Evolutionary conservation across 2,797 vertebrate genomes (phyloP).

Genomic region (Phylloscopus collybita): DNA sequence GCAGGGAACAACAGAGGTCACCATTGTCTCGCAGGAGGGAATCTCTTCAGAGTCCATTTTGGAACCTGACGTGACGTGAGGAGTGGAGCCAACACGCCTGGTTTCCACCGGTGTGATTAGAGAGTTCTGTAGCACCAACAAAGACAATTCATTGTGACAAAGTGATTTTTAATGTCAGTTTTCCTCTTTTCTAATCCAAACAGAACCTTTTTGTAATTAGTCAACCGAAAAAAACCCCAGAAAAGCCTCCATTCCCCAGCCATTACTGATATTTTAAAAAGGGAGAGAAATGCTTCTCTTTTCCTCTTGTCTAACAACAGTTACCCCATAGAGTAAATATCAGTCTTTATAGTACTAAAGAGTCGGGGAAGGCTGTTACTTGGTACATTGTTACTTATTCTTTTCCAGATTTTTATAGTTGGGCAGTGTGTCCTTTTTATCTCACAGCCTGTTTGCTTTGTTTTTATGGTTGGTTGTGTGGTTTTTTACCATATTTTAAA

Average conservation of each 20-base stretch:
- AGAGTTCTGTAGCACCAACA: not conserved
- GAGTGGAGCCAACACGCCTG: not conserved
- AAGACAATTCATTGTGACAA: not conserved
- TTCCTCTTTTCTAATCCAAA: not conserved
- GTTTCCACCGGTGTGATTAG: not conserved
- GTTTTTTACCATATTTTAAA: not conserved
- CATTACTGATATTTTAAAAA: not conserved
- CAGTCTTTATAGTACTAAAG: not conserved
- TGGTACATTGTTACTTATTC: not conserved
- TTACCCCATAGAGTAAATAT: not conserved
- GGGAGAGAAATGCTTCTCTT: not conserved
- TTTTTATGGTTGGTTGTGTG: not conserved
- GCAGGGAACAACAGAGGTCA: slow-evolving; percentile 52
- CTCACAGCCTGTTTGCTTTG: not conserved
- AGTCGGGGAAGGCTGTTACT: not conserved
- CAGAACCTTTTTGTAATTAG: not conserved
- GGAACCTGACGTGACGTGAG: accelerated
- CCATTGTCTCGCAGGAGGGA: not conserved
- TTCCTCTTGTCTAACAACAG: not conserved
- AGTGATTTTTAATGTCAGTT: not conserved
- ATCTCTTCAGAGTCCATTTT: not conserved
- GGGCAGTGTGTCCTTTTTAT: not conserved
- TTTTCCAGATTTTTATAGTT: not conserved
- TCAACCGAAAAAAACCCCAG: not conserved
- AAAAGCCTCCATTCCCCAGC: not conserved